Evolutionary conservation across 2,888 invertebrate genomes (phyloP).

Genomic region (Beris chalybata): DNA sequence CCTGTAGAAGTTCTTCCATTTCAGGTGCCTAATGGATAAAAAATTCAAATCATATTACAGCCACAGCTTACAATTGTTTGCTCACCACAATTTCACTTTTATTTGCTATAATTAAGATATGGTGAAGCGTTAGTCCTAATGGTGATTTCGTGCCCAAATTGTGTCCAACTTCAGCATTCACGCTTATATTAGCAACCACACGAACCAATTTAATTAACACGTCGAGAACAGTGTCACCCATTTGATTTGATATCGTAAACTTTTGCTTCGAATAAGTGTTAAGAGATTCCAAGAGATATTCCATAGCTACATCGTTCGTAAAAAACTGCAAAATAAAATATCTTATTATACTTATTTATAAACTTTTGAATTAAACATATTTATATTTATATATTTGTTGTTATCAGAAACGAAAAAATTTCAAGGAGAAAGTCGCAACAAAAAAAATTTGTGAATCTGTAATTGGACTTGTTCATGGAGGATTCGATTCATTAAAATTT

Average conservation of each 20-base stretch:
- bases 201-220: slow-evolving; percentile 61
- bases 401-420: too few species aligned
- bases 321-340: slow-evolving; percentile 57
- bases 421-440: too few species aligned
- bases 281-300: slow-evolving; percentile 59
- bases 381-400: too few species aligned
- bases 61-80: background rate
- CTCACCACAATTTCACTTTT: slow-evolving; percentile 41
- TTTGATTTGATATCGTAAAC: slow-evolving; percentile 52
- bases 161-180: slow-evolving; percentile 75
- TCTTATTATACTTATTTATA: slow-evolving; percentile 6
- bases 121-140: slow-evolving; percentile 55
- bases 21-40: slow-evolving; percentile 51
- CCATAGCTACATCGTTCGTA: slow-evolving; percentile 61
- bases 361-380: too few species aligned
- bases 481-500: too few species aligned
- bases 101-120: slow-evolving; percentile 45
- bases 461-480: too few species aligned
- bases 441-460: too few species aligned
- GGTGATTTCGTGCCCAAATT: slow-evolving; percentile 59
- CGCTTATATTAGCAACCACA: slow-evolving; percentile 82
- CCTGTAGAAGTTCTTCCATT: slow-evolving; percentile 74
- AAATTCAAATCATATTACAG: background rate
- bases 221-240: slow-evolving; percentile 56
- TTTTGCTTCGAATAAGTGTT: slow-evolving; percentile 59